Evolutionary conservation across 2,113 vertebrate species (phyloP).

Genomic region (Chitala chitala): DNA sequence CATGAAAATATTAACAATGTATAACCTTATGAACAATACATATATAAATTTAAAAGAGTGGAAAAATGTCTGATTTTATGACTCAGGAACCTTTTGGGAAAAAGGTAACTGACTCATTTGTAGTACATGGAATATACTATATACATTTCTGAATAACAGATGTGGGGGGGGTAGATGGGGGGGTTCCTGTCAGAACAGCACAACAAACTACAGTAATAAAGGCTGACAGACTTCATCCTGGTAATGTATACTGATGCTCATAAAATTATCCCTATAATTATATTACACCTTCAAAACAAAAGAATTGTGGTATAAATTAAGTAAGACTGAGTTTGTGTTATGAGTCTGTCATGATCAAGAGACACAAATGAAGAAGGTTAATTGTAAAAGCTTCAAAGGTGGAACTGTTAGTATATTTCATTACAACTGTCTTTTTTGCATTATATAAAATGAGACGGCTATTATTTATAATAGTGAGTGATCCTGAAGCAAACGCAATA

Average conservation of each 20-base stretch:
- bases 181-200: not conserved
- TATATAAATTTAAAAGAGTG: too few relatives aligned
- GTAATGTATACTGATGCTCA: not conserved
- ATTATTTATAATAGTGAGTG: too few relatives aligned
- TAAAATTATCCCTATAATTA: not conserved
- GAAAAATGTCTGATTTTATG: too few relatives aligned
- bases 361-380: not conserved
- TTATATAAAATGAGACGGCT: too few relatives aligned
- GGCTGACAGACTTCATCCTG: not conserved
- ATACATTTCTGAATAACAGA: not conserved
- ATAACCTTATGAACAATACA: too few relatives aligned
- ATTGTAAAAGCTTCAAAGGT: too few relatives aligned
- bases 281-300: slow-evolving; percentile 1
- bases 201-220: not conserved
- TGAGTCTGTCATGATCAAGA: slow-evolving; percentile 4
- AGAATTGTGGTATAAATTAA: slow-evolving; percentile 2
- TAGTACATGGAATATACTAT: not conserved
- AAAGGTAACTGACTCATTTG: not conserved
- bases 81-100: too few relatives aligned
- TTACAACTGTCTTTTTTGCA: too few relatives aligned
- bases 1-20: too few relatives aligned
- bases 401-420: too few relatives aligned
- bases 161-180: not conserved
- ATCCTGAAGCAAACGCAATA: too few relatives aligned
- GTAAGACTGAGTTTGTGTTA: not conserved